Evolutionary conservation across 2,113 vertebrate genomes (phyloP).

Genomic region (Camelus dromedarius): DNA sequence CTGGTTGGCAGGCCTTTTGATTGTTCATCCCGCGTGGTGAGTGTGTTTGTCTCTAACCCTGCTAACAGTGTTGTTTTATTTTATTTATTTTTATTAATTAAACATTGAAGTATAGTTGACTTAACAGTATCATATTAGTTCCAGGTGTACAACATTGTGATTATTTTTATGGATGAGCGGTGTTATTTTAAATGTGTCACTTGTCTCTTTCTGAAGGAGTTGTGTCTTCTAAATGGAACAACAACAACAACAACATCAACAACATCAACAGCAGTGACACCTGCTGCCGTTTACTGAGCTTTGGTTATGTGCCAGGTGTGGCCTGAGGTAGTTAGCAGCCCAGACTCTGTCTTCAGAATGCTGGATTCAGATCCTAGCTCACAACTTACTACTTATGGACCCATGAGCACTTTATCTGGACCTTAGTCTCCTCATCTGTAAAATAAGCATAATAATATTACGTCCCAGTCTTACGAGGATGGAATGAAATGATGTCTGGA

Average conservation of each 20-base stretch:
- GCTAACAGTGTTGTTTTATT: conserved; percentile 24
- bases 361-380: background rate
- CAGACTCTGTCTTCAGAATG: background rate
- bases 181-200: conserved; percentile 33
- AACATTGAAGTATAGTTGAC: background rate
- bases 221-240: background rate
- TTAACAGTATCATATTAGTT: background rate
- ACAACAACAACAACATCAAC: background rate
- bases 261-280: background rate
- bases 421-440: background rate
- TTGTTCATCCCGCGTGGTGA: background rate
- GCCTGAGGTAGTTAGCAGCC: too few species aligned
- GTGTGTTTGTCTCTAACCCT: background rate
- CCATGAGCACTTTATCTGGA: background rate
- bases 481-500: background rate
- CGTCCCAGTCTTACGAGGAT: background rate
- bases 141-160: background rate
- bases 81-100: background rate
- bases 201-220: conserved; percentile 33
- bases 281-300: background rate
- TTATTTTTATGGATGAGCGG: background rate
- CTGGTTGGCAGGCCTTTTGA: background rate
- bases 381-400: background rate
- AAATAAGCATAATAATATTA: background rate
- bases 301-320: background rate